phyloP scores from a whole-genome alignment of 2,888 invertebrate genomes.

The Cataglyphis cursor region DNA sequence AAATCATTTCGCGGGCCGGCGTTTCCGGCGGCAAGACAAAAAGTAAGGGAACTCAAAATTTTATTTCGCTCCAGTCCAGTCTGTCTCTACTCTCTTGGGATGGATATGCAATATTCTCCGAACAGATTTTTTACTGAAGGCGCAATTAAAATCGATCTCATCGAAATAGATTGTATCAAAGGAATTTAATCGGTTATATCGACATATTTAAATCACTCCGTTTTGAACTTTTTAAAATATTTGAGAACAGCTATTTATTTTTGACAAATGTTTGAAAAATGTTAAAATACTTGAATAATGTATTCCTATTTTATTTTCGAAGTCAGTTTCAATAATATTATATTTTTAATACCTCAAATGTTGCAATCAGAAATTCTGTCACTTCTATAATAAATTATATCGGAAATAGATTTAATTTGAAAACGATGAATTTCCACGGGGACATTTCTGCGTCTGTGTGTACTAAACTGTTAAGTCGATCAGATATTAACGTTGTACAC shows the following conservation, averaged over 20 bases:
- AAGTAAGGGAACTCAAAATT: conserved; percentile 87
- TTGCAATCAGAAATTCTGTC: not conserved
- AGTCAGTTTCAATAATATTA: not conserved
- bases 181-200: not conserved
- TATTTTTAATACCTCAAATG: not conserved
- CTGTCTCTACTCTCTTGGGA: not conserved
- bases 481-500: conserved; percentile 36
- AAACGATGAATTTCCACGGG: conserved; percentile 1
- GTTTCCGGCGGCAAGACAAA: conserved; percentile 91
- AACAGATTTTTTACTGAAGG: conserved; percentile 8
- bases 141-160: conserved; percentile 30
- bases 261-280: not conserved
- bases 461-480: conserved; percentile 28
- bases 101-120: not conserved
- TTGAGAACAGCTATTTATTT: not conserved
- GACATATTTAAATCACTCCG: not conserved
- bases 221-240: not conserved
- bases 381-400: not conserved
- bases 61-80: conserved; percentile 28
- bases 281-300: not conserved
- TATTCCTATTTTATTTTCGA: not conserved
- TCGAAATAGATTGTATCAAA: not conserved
- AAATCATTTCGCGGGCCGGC: conserved; percentile 92
- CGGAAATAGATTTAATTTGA: not conserved
- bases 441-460: conserved; percentile 8